phyloP scores from a whole-genome alignment of 2,888 invertebrate genomes.

The Nematopogon swammerdamellus region DNA sequence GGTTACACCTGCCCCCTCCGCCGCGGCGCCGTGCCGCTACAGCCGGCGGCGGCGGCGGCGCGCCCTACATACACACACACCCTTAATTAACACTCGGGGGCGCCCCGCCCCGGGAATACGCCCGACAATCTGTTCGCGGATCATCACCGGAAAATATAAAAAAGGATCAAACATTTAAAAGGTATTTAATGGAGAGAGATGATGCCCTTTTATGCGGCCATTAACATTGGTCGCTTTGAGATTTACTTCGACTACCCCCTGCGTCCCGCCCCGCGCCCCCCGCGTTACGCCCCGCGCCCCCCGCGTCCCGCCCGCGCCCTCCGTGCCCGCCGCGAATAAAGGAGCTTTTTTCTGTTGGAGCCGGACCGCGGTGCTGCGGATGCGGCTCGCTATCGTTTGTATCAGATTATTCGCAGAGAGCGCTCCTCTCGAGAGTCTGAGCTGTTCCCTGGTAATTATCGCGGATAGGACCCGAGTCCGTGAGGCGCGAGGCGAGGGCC shows the following conservation, averaged over 20 bases:
- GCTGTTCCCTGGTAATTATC: too few relatives aligned
- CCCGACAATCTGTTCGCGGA: slow-evolving; percentile 34
- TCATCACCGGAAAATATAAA: slow-evolving; percentile 48
- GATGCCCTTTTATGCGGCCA: slow-evolving; percentile 50
- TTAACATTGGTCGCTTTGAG: slow-evolving; percentile 49
- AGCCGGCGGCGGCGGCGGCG: not conserved
- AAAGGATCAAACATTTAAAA: slow-evolving; percentile 57
- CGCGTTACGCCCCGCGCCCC: slow-evolving; percentile 19
- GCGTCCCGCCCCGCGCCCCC: slow-evolving; percentile 20
- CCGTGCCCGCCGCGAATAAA: not conserved
- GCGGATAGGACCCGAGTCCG: too few relatives aligned
- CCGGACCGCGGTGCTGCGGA: too few relatives aligned
- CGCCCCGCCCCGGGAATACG: slow-evolving; percentile 10
- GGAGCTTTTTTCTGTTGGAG: slow-evolving; percentile 14
- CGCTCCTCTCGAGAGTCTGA: too few relatives aligned
- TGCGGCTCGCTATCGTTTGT: slow-evolving; percentile 40
- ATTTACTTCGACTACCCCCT: slow-evolving; percentile 26
- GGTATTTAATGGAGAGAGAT: slow-evolving; percentile 53
- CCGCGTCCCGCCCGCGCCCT: slow-evolving; percentile 21
- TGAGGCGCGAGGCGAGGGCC: too few relatives aligned
- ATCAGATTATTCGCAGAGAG: slow-evolving; percentile 19
- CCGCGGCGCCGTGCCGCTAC: slow-evolving; percentile 6
- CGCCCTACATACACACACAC: slow-evolving; percentile 11
- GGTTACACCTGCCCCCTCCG: not conserved
- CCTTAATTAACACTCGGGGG: slow-evolving; percentile 37